These are phyloP conservation scores for Masnerella sp. DNA, from an alignment of 2,888 invertebrate genomes.

Conservation along the genomic window DNA sequence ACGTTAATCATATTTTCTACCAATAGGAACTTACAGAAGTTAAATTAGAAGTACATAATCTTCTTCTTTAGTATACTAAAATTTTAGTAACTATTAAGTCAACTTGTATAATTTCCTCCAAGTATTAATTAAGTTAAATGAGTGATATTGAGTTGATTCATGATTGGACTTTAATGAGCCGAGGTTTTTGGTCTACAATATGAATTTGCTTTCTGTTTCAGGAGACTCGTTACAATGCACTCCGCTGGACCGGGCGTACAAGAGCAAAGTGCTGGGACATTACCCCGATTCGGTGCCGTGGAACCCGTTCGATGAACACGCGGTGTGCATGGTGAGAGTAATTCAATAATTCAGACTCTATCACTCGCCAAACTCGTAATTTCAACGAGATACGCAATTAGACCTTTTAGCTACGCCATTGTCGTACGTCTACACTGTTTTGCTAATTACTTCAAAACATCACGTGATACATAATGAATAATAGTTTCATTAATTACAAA, in stretches of 20 bases:
- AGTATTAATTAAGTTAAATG: too few species aligned
- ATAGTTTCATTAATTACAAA: too few species aligned
- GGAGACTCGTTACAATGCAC: slow-evolving; percentile 92
- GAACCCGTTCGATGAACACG: slow-evolving; percentile 96
- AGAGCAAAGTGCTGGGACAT: slow-evolving; percentile 94
- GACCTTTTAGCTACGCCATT: slow-evolving; percentile 17
- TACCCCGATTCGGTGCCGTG: slow-evolving; percentile 94
- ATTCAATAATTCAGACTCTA: slow-evolving; percentile 39
- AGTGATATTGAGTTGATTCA: too few species aligned
- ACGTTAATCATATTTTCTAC: too few species aligned
- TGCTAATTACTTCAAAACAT: slow-evolving; percentile 15
- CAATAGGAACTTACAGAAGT: too few species aligned
- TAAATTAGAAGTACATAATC: too few species aligned
- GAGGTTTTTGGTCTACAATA: slow-evolving; percentile 7
- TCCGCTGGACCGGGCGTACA: slow-evolving; percentile 96
- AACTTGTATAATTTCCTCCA: too few species aligned
- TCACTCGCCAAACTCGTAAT: slow-evolving; percentile 30
- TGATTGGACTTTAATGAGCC: too few species aligned
- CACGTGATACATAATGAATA: too few species aligned
- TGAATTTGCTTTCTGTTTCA: slow-evolving; percentile 72
- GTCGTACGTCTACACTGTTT: slow-evolving; percentile 2
- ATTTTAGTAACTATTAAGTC: too few species aligned
- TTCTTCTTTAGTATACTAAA: too few species aligned
- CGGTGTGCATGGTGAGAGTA: slow-evolving; percentile 93
- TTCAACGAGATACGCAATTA: slow-evolving; percentile 44